Percentiles rank a stretch among this genome's conserved stretches.
phyloP scores from a whole-genome alignment of 2,113 vertebrate genomes.

The Saimiri boliviensis region DNA sequence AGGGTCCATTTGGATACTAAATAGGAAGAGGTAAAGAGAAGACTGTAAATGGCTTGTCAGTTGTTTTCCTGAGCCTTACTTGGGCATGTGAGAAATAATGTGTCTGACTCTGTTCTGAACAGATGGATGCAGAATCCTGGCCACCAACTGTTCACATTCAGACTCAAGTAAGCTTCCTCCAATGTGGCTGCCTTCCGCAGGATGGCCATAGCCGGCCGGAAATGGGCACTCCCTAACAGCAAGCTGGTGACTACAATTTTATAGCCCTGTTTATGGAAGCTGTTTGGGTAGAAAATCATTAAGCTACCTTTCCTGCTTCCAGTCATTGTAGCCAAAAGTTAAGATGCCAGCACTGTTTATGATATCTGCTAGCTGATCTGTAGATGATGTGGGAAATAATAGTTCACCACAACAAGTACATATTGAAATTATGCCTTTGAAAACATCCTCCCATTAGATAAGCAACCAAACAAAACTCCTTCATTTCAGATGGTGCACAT shows the following conservation, averaged over 20 bases:
- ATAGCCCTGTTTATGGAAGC: conserved; percentile 53
- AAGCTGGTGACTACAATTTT: conserved; percentile 58
- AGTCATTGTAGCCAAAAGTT: conserved; percentile 45
- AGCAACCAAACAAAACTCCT: conserved; percentile 56
- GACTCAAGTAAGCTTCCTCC: conserved; percentile 37
- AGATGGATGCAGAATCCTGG: conserved; percentile 56
- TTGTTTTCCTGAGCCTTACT: conserved; percentile 49
- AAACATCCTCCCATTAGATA: conserved; percentile 62
- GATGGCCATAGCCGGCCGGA: neutral
- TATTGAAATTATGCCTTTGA: conserved; percentile 55
- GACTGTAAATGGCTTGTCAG: conserved; percentile 45
- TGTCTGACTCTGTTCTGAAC: conserved; percentile 58
- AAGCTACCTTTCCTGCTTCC: conserved; percentile 48
- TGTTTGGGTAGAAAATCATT: conserved; percentile 47
- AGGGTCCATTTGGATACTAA: conserved; percentile 28
- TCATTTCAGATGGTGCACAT: conserved; percentile 62
- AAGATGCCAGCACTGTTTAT: conserved; percentile 2
- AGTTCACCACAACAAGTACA: conserved; percentile 18
- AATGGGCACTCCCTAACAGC: conserved; percentile 2
- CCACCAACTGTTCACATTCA: conserved; percentile 52
- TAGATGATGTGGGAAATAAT: conserved; percentile 37
- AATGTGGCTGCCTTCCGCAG: conserved; percentile 20
- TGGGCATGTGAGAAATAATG: conserved; percentile 29
- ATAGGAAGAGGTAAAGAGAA: conserved; percentile 13
- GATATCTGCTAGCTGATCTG: conserved; percentile 40